Evolutionary conservation across 1,140 invertebrate genomes (phyloP), one percentile per base, ranked within the genome.

Genomic region (Anagrus nilaparvatae): DNA sequence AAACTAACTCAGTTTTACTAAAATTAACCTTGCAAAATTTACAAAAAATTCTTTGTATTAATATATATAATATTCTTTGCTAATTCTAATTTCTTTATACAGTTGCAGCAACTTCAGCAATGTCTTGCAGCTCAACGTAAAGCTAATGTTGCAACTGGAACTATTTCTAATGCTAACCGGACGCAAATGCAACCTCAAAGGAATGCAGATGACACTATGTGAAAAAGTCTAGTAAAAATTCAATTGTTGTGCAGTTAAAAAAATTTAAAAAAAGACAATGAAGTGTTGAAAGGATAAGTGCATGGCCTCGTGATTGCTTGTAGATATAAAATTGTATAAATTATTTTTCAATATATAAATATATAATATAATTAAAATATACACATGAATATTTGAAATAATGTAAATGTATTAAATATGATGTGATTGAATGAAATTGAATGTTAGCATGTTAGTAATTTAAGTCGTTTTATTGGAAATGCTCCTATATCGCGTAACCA

Each of bases 51-150:
- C n/a, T n/a, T n/a, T n/a, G n/a, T n/a, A n/a, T n/a, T n/a, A n/a
- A n/a, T n/a, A n/a, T n/a, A n/a, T n/a, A n/a, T n/a, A n/a, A n/a
- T n/a, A n/a, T n/a, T n/a, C n/a, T n/a, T n/a, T n/a, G n/a, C n/a
- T 37, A 40, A 34, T 29, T 37, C 44, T 33, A 10, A 27, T 42
- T 38, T 35, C 29, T 30, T 25, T 31, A 49, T 60, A 27, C 56
- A 70, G 51, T 51, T 72, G 33, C 70, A 71, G 48, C 67, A 71
- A 39, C 56, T 69, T 34, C 68, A 67, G 37, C 62, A 67, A 30
- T 65, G 61, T 52, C 48, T 68, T 38, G 59, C 62, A 32, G 60
- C 63, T 19, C 65, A 66, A 47, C 65, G 67, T 36, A 67, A 67
- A 48, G 54, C 62, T 13, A 54, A 54, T n/a, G 58, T 65, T 30